Evolutionary conservation across 2,888 invertebrate species (phyloP).

Genomic region (Sabatieria punctata): DNA sequence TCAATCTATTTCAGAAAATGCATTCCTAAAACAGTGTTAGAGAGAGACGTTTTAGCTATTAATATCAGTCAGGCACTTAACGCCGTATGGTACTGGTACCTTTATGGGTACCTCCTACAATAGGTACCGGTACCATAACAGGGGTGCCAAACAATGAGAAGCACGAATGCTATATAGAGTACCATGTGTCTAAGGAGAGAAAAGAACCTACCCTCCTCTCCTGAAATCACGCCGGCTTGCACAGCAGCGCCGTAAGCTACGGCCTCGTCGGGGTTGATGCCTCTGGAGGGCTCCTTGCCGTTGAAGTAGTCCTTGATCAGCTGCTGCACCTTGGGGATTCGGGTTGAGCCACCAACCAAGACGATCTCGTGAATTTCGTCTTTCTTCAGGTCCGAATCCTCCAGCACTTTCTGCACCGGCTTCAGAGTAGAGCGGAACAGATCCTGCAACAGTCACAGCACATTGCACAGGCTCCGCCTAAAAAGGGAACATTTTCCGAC

Average conservation of each 20-base stretch:
- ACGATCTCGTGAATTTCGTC: conserved; percentile 97
- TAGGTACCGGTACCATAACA: no score
- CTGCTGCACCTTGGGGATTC: conserved; percentile 84
- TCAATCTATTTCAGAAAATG: neutral
- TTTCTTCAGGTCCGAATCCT: conserved; percentile 97
- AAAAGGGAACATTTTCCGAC: no score
- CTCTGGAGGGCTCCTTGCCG: conserved; percentile 91
- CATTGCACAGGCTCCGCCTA: no score
- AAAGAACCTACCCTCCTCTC: conserved; percentile 55
- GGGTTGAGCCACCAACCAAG: conserved; percentile 94
- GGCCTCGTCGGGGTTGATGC: conserved; percentile 93
- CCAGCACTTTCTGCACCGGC: conserved; percentile 83
- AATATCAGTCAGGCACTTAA: no score
- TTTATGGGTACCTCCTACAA: no score
- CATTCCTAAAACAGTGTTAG: neutral
- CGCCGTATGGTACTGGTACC: no score
- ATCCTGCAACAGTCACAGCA: conserved; percentile 29
- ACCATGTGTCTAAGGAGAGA: no score
- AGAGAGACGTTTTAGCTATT: neutral
- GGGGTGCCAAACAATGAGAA: no score
- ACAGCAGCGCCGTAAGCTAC: conserved; percentile 97
- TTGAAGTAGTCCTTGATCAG: conserved; percentile 55
- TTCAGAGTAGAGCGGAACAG: conserved; percentile 67
- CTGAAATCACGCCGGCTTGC: conserved; percentile 90
- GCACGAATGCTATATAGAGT: no score